Evolutionary conservation across 2,113 vertebrate species (phyloP), one percentile per base, ranked within the genome.

Genomic region (Scortum barcoo): DNA sequence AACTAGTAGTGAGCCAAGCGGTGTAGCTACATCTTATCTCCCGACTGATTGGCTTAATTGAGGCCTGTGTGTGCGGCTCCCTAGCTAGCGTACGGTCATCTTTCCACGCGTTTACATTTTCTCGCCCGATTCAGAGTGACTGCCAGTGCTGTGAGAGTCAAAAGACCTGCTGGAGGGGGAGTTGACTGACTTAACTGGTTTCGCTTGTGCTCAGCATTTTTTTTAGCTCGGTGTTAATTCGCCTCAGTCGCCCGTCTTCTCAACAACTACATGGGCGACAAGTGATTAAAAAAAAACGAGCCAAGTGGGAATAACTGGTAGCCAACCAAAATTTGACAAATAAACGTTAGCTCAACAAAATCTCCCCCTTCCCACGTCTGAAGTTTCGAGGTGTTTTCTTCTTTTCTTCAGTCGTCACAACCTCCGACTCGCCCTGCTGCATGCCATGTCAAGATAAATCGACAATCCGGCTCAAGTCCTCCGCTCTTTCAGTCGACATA

Each of bases 391-490:
- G 78, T 86, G 89, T 89, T 87, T 13, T 90, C 87, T 79, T 91
- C 93, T 93, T 93, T 94, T 93, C 91, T 89, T 93, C 93, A 88
- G 93, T 95, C 94, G 95, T 95, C 94, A 95, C 93, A 93, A 90
- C 91, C 93, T 83, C 90, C 91, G 88, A 89, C 94, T 94, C 95
- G 93, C 94, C 93, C 92, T 85, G 91, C 91, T 67, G 90, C 93
- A 96, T 96, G 97, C 98, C 98, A 99, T 99, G 98, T 99, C 98
- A 99, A 99, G 98, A 99, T 95, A 98, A 97, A 95, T 96, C 96
- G 95, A 97, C 96, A 93, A 96, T 95, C 96, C 97, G 96, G 94
- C 94, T 95, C 92, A 95, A 96, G 93, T 96, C 94, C 93, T 95
- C 97, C 97, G 97, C 96, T 95, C 97, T 97, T 92, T 95, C 92